phyloP scores from a whole-genome alignment of 2,888 invertebrate genomes.

The Zaprionus bogoriensis region DNA sequence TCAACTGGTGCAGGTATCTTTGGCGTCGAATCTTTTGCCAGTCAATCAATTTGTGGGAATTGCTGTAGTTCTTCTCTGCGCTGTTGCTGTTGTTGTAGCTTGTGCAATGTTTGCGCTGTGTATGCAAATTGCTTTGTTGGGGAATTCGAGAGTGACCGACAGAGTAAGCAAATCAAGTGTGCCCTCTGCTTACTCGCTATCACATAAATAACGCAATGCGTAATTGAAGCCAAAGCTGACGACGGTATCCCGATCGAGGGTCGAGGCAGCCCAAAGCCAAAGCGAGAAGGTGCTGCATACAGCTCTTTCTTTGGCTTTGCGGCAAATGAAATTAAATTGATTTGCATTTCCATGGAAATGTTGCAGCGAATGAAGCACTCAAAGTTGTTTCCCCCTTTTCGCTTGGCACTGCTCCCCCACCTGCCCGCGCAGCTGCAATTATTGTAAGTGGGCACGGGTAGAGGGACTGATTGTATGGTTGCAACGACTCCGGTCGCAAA shows the following conservation, averaged over 20 bases:
- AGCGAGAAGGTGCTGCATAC: background rate
- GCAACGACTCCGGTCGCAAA: too few relatives aligned
- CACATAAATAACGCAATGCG: slow-evolving; percentile 35
- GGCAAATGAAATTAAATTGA: slow-evolving; percentile 48
- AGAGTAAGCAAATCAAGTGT: slow-evolving; percentile 43
- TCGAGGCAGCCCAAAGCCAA: background rate
- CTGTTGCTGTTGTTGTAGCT: slow-evolving; percentile 1
- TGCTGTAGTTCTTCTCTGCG: background rate
- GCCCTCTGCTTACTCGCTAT: slow-evolving; percentile 17
- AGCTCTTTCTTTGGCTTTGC: background rate
- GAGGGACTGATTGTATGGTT: too few relatives aligned
- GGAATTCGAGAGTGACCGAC: slow-evolving; percentile 16
- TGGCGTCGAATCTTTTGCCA: background rate
- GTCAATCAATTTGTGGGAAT: background rate
- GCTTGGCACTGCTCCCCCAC: too few relatives aligned
- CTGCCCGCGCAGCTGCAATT: too few relatives aligned
- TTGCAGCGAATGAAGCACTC: too few relatives aligned
- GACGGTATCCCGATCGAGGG: background rate
- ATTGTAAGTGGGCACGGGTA: too few relatives aligned
- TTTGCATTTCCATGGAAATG: slow-evolving; percentile 31
- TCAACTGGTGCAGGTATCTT: background rate
- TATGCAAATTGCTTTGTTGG: slow-evolving; percentile 60
- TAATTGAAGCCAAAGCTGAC: slow-evolving; percentile 12
- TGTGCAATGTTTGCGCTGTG: slow-evolving; percentile 30
- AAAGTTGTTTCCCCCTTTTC: too few relatives aligned